Base-by-base conservation (phyloP, 2,113 vertebrate species). In the Tenebrosternarchus preto region DNA sequence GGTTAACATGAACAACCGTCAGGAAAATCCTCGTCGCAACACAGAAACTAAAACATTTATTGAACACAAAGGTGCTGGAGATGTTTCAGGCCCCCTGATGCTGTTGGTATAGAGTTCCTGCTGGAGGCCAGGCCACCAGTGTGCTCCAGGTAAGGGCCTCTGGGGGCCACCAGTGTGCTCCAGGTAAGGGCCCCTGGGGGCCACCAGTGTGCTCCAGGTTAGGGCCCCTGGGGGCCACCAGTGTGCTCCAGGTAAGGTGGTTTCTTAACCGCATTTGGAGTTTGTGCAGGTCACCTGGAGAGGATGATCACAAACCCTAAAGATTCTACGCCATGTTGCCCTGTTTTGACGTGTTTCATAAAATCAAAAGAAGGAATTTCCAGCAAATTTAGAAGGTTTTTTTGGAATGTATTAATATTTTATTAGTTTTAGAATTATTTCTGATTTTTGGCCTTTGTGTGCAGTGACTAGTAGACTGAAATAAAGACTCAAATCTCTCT, bases 21-120 rank as follows among this genome's bases (percentile, higher is more conserved):
- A 50, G 64, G 53, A 81, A 76, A 55, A 71, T 60, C 19, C 53
- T 59, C n/a, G 11, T 39, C 36, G 5, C n/a, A 68, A 53, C 15
- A 22, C 15, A 50, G 43, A 50, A 50, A 50, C n/a, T 16, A 9
- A 55, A 16, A 53, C 43, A 12, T 12, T 50, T 15, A 15, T 12
- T 5, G 46, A 22, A 6, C 27, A 3, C 11, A 19, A 24, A 61
- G 56, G 11, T 60, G 73, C 5, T 43, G 20, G 57, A 75, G 5
- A 39, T 60, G 11, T 24, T 19, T 16, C 56, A 25, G 71, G 15
- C 69, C 27, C 56, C 27, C 12, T 12, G 56, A 25, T 19, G 73
- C 22, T 6, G 3, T 43, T 43, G 39, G 1, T 43, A 1, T 3
- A 31, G 43, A 64, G n/a, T n/a, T n/a, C 31, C 27, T 17, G 50